Percentiles rank a stretch among this genome's conserved stretches.
Conservation (phyloP, 1,140 invertebrate genomes). For the Cryptotermes secundus region DNA sequence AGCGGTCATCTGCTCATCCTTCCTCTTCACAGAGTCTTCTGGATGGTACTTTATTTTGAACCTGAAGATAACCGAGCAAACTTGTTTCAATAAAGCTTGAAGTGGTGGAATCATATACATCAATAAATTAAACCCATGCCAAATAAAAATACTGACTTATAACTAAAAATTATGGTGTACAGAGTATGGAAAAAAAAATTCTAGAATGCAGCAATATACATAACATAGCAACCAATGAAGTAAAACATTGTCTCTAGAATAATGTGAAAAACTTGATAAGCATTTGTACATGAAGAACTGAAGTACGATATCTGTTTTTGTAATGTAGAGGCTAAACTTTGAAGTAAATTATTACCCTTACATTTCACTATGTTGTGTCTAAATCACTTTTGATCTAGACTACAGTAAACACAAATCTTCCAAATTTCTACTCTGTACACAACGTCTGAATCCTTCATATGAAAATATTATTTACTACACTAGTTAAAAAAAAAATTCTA, state of each 20-base stretch:
- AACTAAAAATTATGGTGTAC: not conserved
- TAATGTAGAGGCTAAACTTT: not conserved
- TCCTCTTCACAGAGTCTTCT: constrained; percentile 88
- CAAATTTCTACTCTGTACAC: not conserved
- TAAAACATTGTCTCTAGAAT: too few relatives aligned
- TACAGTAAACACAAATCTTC: not conserved
- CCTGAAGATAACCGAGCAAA: constrained; percentile 60
- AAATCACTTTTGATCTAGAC: not conserved
- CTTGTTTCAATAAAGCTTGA: not conserved
- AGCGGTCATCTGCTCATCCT: constrained; percentile 80
- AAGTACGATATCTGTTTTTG: not conserved
- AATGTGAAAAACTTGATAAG: too few relatives aligned
- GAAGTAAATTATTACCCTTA: not conserved
- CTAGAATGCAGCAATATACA: not conserved
- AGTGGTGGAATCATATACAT: not conserved
- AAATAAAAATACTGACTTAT: not conserved
- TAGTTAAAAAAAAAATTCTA: not conserved
- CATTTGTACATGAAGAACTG: not conserved
- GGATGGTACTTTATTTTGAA: constrained; percentile 99
- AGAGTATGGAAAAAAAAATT: not conserved
- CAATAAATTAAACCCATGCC: not conserved
- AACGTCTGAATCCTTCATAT: not conserved
- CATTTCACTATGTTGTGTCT: not conserved
- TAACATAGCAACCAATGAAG: too few relatives aligned
- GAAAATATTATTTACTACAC: not conserved